A percentile compares a stretch with the other conserved stretches of the same genome.
phyloP scores from a whole-genome alignment of 2,113 vertebrate species.

The Ptychochromis oligacanthus region DNA sequence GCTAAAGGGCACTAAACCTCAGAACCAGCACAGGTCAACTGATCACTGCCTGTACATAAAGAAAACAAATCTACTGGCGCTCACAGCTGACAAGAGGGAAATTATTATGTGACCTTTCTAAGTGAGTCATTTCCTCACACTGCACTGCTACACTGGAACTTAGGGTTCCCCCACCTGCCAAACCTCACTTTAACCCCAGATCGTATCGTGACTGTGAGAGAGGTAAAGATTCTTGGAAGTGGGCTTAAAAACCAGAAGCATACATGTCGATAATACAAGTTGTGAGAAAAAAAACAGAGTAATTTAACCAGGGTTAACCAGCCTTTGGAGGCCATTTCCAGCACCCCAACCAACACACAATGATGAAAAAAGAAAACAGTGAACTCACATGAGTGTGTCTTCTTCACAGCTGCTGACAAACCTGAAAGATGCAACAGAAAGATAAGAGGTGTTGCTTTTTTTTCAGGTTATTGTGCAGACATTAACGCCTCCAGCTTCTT shows the following conservation, averaged over 20 bases:
- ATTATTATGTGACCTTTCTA: no score
- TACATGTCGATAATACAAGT: background rate
- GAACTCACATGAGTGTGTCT: slow-evolving; percentile 93
- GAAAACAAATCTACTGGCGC: no score
- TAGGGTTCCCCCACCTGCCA: no score
- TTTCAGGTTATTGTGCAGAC: background rate
- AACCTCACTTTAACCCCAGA: no score
- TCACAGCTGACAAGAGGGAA: no score
- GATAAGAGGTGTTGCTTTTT: background rate
- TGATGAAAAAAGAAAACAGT: background rate
- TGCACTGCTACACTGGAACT: no score
- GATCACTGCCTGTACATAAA: no score
- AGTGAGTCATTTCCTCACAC: no score
- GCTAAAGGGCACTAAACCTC: no score
- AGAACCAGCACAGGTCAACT: no score
- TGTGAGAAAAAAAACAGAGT: background rate
- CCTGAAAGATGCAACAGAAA: slow-evolving; percentile 73
- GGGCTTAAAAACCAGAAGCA: background rate
- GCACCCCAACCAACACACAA: background rate
- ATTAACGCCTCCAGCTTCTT: background rate
- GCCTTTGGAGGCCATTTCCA: background rate
- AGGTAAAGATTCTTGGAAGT: background rate
- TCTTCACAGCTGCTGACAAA: slow-evolving; percentile 86
- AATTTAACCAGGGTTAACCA: background rate
- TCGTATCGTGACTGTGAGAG: background rate